Conservation (phyloP, 2,888 invertebrate genomes). For the Bimastos eiseni region DNA sequence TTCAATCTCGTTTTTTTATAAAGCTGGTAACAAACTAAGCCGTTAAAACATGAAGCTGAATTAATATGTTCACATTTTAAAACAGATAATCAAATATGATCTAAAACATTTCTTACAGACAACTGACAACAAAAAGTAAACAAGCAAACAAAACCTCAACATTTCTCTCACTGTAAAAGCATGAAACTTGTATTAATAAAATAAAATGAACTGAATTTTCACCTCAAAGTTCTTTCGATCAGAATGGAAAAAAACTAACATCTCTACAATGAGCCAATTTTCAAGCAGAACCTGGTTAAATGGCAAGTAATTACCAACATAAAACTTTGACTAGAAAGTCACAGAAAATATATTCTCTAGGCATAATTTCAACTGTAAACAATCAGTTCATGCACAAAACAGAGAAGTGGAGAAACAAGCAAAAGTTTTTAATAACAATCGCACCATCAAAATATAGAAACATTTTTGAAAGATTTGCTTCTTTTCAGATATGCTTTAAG, state of each 20-base stretch:
- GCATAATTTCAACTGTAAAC: background rate
- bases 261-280: too few species aligned
- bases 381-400: background rate
- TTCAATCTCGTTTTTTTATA: background rate
- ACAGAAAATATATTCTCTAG: background rate
- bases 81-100: background rate
- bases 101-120: background rate
- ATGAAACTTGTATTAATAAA: background rate
- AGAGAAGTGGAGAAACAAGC: background rate
- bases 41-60: background rate
- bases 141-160: background rate
- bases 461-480: background rate
- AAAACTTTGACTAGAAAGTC: too few species aligned
- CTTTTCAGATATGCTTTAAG: background rate
- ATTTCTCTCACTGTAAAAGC: background rate
- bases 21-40: constrained; percentile 23
- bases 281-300: too few species aligned
- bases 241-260: background rate
- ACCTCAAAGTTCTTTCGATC: background rate
- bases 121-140: background rate
- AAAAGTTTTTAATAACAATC: background rate
- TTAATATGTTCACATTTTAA: constrained; percentile 17
- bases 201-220: background rate
- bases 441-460: background rate
- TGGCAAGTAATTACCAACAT: too few species aligned